Evolutionary conservation across 2,113 vertebrate species (phyloP), one percentile per base, ranked within the genome.

Genomic region (Todiramphus saurophagus): DNA sequence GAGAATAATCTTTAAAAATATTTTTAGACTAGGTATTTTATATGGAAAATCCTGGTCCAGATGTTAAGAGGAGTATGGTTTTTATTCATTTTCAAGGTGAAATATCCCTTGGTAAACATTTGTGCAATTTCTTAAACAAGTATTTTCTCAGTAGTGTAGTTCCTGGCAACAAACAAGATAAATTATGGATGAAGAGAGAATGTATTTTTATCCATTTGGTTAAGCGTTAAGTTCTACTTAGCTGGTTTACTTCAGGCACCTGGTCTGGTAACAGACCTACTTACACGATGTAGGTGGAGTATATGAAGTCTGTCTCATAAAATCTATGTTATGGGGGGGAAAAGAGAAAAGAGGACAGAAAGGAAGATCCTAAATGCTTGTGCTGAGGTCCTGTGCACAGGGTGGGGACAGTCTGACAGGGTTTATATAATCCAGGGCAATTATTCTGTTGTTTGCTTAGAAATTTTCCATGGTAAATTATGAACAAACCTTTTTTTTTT

Each of bases 101-200:
- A 92, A 66, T 76, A 25, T 2, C 2, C 14, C 7, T 64, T 44
- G 43, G 8, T 73, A 87, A 87, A 73, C 73, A 89, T 68, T 87
- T 73, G 17, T 58, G 41, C 37, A 53, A 12, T 43, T 89, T 76
- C 25, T 89, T 35, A 76, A 70, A 58, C 14, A 80, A 69, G 4
- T 82, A 25, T 89, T 81, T 93, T 93, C 39, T 68, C 27, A 62
- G 35, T 48, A 58, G 7, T 31, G 24, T 79, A 33, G 24, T 41
- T 92, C 46, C 19, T 95, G 77, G 43, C 44, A 87, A 68, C 11
- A 20, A 60, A 33, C 14, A 56, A 33, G 13, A 56, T 56, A 76
- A 81, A 53, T 84, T 82, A 73, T 62, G 30, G 33, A 44, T 92
- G 39, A 89, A 94, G 48, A 87, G 16, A 72, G 87, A 87, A 53